Conservation (phyloP, 2,888 invertebrate species). For the Saturnia japonica region DNA sequence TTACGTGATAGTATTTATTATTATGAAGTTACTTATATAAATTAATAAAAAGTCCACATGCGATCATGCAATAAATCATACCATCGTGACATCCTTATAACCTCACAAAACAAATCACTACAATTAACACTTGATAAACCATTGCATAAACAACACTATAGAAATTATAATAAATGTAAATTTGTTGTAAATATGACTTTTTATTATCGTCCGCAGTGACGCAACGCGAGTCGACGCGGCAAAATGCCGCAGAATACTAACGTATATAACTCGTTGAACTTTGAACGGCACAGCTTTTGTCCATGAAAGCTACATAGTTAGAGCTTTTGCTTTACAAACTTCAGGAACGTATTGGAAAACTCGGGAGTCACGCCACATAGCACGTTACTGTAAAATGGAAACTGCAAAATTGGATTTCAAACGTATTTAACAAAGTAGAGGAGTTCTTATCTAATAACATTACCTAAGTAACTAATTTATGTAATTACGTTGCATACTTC, state of each 20-base stretch:
- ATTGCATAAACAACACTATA: not conserved
- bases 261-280: conserved; percentile 28
- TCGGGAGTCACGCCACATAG: not conserved
- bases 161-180: not conserved
- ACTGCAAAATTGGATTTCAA: not conserved
- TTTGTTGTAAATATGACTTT: not conserved
- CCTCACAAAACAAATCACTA: not conserved
- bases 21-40: not conserved
- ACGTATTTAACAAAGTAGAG: not conserved
- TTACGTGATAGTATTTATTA: not conserved
- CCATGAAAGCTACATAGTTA: conserved; percentile 17
- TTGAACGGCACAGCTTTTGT: conserved; percentile 48
- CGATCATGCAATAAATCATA: not conserved
- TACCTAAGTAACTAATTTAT: no score
- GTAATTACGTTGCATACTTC: no score
- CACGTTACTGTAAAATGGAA: not conserved
- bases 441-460: no score
- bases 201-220: not conserved
- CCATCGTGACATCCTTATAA: not conserved
- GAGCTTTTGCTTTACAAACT: not conserved
- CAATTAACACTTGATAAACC: not conserved
- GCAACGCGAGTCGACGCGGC: conserved; percentile 36
- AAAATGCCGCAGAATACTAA: conserved; percentile 59
- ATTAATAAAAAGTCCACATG: conserved; percentile 12
- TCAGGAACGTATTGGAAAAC: not conserved